Percentiles rank a stretch among this genome's conserved stretches.
phyloP scores from a whole-genome alignment of 30 jellyfish, hydroid and myxozoan species.

The Hydra vulgaris region DNA sequence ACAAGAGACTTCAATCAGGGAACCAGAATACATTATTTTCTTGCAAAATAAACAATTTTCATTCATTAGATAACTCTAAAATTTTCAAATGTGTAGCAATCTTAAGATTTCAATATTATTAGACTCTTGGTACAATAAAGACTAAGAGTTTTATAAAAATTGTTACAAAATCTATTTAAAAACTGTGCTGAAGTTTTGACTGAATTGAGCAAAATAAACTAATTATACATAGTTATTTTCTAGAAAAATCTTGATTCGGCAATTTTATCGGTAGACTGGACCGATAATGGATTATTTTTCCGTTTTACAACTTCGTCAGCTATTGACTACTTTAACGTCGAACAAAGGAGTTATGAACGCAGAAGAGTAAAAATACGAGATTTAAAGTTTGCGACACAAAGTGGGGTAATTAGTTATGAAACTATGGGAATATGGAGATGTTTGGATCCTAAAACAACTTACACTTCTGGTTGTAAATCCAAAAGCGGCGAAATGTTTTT shows the following conservation, averaged over 20 bases:
- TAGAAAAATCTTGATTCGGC: not conserved
- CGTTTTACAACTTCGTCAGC: slow-evolving; percentile 16
- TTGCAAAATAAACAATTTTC: too few relatives aligned
- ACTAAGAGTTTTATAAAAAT: too few relatives aligned
- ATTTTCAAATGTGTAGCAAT: too few relatives aligned
- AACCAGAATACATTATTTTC: too few relatives aligned
- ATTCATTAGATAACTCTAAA: too few relatives aligned
- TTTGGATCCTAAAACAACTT: slow-evolving; percentile 34
- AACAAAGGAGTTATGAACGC: slow-evolving; percentile 20
- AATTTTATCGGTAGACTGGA: slow-evolving; percentile 21
- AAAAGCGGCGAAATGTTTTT: slow-evolving; percentile 38
- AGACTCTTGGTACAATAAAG: too few relatives aligned
- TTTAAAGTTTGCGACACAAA: slow-evolving; percentile 11
- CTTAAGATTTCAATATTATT: too few relatives aligned
- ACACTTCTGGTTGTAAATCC: slow-evolving; percentile 33
- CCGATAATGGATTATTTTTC: not conserved
- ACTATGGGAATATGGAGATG: slow-evolving; percentile 26
- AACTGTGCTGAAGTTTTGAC: too few relatives aligned
- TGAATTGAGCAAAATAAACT: too few relatives aligned
- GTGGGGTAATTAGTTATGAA: slow-evolving; percentile 3
- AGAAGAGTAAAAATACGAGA: slow-evolving; percentile 15
- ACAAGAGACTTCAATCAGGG: too few relatives aligned
- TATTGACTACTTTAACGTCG: slow-evolving; percentile 9
- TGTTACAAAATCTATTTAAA: too few relatives aligned
- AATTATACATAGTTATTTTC: too few relatives aligned